These are phyloP conservation scores for Urechis unicinctus DNA, from an alignment of 2,888 invertebrate species.

Conservation along the genomic window DNA sequence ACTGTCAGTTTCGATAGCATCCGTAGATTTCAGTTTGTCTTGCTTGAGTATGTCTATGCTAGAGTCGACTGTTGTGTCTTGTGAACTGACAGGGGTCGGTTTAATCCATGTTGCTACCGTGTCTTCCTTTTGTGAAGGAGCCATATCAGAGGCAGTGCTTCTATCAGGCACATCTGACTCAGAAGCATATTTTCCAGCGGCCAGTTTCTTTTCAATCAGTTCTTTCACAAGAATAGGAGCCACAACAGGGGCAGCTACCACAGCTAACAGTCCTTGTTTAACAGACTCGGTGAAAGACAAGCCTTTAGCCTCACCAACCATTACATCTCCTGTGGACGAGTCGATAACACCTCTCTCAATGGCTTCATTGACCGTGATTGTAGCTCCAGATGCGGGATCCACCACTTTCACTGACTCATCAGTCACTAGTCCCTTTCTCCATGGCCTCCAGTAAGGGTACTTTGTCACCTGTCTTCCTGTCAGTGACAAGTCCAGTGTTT, in stretches of 20 bases:
- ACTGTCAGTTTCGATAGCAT: constrained; percentile 34
- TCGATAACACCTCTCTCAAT: constrained; percentile 63
- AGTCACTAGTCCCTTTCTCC: constrained; percentile 45
- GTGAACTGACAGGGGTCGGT: too few species aligned
- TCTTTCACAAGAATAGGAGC: too few species aligned
- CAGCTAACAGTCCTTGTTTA: not conserved
- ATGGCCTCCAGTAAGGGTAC: constrained; percentile 1
- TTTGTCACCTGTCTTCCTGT: constrained; percentile 6
- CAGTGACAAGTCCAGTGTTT: constrained; percentile 7
- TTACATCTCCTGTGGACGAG: constrained; percentile 51
- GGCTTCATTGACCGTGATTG: constrained; percentile 73
- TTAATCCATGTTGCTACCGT: too few species aligned
- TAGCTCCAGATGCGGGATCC: constrained; percentile 48
- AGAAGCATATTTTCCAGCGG: not conserved
- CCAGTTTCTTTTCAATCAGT: too few species aligned
- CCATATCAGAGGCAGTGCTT: too few species aligned
- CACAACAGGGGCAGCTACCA: not conserved
- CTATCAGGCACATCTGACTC: too few species aligned
- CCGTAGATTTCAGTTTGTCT: too few species aligned
- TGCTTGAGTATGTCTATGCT: too few species aligned
- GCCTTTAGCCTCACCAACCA: constrained; percentile 3
- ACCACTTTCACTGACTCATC: constrained; percentile 35
- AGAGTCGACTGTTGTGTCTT: too few species aligned
- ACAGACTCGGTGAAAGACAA: not conserved
- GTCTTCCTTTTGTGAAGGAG: too few species aligned